These are phyloP conservation scores for Austrolebias charrua DNA, from an alignment of 2,797 vertebrate species.

Conservation along the genomic window DNA sequence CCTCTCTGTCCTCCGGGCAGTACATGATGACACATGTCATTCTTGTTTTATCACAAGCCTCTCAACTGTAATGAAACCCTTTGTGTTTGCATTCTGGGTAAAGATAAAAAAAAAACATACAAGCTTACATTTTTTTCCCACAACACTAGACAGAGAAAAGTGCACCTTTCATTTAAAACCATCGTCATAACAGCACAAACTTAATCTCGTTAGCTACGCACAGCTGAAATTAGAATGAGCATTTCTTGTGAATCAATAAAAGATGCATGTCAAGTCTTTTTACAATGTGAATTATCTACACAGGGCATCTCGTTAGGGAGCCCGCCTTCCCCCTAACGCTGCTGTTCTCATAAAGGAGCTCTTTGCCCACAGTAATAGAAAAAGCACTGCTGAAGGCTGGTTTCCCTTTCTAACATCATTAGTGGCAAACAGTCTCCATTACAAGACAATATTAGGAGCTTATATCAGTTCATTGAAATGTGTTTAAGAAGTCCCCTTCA, in stretches of 20 bases:
- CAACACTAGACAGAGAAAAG: constrained; percentile 13
- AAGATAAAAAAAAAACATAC: not conserved
- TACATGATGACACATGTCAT: constrained; percentile 25
- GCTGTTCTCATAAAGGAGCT: constrained; percentile 19
- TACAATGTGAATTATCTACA: constrained; percentile 30
- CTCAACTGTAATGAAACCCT: constrained; percentile 25
- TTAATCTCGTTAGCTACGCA: constrained; percentile 37
- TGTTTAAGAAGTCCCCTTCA: constrained; percentile 55
- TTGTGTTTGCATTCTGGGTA: constrained; percentile 17
- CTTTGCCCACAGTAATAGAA: constrained; percentile 23
- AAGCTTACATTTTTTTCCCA: constrained; percentile 27
- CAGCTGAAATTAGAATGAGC: constrained; percentile 37
- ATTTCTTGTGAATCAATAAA: constrained; percentile 52
- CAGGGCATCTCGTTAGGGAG: constrained; percentile 14
- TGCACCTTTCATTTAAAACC: constrained; percentile 42
- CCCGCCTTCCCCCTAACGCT: not conserved
- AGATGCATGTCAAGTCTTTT: constrained; percentile 33
- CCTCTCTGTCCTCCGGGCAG: constrained; percentile 23
- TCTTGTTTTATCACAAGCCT: constrained; percentile 22
- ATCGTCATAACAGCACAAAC: constrained; percentile 43
- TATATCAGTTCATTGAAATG: constrained; percentile 55
- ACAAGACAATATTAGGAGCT: constrained; percentile 52
- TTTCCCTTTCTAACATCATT: constrained; percentile 46
- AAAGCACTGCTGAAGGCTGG: constrained; percentile 42
- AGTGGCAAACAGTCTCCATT: constrained; percentile 50